Conservation (phyloP, 2,797 vertebrate genomes). For the Enteromius thamalakanensis region DNA sequence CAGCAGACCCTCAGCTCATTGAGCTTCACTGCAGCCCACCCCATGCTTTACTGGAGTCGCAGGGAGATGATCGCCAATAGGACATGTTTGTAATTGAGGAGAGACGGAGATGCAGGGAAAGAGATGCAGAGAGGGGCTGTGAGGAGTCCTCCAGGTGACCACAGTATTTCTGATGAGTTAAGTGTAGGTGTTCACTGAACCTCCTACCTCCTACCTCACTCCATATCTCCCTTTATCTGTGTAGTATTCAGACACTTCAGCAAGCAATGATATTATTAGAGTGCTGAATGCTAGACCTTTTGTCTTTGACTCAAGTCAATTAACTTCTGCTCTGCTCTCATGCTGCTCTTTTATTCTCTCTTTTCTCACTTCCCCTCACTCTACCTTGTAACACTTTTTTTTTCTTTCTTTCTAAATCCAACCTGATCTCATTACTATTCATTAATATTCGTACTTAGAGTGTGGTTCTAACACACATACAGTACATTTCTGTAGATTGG, state of each 20-base stretch:
- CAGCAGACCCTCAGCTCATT: constrained; percentile 14
- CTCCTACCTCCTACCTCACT: background rate
- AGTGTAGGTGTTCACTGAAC: constrained; percentile 15
- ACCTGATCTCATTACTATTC: constrained; percentile 26
- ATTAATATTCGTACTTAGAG: background rate
- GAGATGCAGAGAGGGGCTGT: background rate
- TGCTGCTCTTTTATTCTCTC: constrained; percentile 18
- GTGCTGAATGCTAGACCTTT: constrained; percentile 20
- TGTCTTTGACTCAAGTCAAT: constrained; percentile 41
- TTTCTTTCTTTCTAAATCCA: constrained; percentile 18
- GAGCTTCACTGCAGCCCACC: constrained; percentile 8
- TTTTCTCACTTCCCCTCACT: background rate
- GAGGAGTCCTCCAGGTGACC: constrained; percentile 27
- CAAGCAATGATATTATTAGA: constrained; percentile 14
- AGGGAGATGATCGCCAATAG: background rate
- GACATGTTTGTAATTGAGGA: constrained; percentile 2
- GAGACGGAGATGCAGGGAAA: constrained; percentile 5
- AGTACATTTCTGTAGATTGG: background rate
- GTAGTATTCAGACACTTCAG: constrained; percentile 33
- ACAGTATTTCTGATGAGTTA: constrained; percentile 25
- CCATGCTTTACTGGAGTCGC: background rate
- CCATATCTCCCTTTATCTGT: background rate
- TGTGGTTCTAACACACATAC: background rate
- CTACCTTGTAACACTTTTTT: constrained; percentile 7
- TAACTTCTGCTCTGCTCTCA: constrained; percentile 18